Evolutionary conservation across 2,888 invertebrate species (phyloP).

Genomic region (Glyphotaelius pellucidus): DNA sequence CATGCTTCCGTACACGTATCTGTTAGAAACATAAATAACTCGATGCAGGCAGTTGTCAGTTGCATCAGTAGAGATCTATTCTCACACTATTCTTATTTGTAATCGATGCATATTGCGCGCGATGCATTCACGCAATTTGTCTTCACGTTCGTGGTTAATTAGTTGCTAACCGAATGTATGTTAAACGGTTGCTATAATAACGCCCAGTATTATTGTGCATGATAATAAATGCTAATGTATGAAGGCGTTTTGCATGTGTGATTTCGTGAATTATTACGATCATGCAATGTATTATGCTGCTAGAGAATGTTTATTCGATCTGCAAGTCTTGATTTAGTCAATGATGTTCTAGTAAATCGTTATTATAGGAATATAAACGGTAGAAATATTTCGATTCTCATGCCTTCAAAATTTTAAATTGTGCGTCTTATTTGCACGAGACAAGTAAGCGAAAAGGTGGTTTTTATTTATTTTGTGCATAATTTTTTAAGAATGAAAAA

Average conservation of each 20-base stretch:
- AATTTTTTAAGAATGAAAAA: no score
- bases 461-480: no score
- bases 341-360: neutral
- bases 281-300: neutral
- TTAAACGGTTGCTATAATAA: neutral
- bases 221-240: neutral
- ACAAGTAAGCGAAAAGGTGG: no score
- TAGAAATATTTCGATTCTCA: no score
- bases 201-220: neutral
- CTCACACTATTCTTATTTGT: neutral
- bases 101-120: neutral
- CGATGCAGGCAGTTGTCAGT: neutral
- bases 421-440: no score
- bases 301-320: neutral
- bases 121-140: neutral
- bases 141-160: neutral
- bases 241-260: neutral
- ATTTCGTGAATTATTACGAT: neutral
- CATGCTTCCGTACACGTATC: neutral
- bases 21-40: neutral
- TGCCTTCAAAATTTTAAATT: no score
- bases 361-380: no score
- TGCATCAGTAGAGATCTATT: neutral
- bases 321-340: neutral
- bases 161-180: neutral